Evolutionary conservation across 2,113 vertebrate species (phyloP).

Genomic region (Prionailurus viverrinus): DNA sequence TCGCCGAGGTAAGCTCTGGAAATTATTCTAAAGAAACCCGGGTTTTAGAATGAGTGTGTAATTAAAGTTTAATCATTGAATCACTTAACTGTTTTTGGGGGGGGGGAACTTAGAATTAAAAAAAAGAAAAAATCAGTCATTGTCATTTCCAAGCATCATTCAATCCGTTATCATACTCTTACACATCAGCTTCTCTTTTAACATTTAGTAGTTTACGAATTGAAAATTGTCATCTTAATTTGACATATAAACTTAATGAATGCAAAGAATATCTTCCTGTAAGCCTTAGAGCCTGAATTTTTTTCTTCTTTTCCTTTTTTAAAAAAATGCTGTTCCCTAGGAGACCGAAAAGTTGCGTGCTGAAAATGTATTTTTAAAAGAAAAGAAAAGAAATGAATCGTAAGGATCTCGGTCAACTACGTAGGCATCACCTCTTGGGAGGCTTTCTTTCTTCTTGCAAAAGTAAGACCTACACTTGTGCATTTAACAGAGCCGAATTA

Average conservation of each 20-base stretch:
- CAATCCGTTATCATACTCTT: not conserved
- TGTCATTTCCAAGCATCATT: not conserved
- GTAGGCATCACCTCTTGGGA: not conserved
- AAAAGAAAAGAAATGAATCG: conserved; percentile 82
- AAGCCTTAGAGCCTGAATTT: conserved; percentile 28
- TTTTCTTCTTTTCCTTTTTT: conserved; percentile 32
- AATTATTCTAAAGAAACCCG: not conserved
- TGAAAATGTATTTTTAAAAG: conserved; percentile 89
- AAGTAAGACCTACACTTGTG: not conserved
- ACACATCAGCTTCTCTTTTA: not conserved
- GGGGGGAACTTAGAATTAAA: not conserved
- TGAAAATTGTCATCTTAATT: conserved; percentile 1
- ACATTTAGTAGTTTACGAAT: conserved; percentile 39
- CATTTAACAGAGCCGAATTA: not conserved
- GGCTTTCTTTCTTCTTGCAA: not conserved
- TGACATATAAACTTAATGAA: not conserved
- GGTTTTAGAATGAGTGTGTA: not conserved
- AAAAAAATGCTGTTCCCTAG: conserved; percentile 81
- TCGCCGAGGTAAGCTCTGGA: conserved; percentile 90
- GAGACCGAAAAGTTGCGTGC: conserved; percentile 91
- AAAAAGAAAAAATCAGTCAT: not conserved
- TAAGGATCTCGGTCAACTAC: conserved; percentile 52
- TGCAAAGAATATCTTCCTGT: not conserved
- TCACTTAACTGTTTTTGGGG: not conserved
- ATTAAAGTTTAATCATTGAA: not conserved